These are phyloP conservation scores for Hydrozoanthus gracilis DNA, from an alignment of 92 coral and sea anemone species.

Conservation along the genomic window DNA sequence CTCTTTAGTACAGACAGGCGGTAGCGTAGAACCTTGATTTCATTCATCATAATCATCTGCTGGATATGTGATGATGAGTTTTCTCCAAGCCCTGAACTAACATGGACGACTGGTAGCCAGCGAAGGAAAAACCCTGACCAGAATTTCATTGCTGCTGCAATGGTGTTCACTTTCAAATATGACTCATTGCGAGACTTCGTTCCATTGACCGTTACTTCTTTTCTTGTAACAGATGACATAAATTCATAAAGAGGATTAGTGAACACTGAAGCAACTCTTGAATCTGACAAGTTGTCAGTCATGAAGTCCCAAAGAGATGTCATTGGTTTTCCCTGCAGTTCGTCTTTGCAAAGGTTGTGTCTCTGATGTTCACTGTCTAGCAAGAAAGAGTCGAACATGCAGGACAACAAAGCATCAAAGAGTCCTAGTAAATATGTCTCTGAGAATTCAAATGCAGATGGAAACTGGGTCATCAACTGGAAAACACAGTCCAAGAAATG, in stretches of 20 bases:
- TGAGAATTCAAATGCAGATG: constrained; percentile 95
- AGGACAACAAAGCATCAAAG: constrained; percentile 89
- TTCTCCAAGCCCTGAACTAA: constrained; percentile 93
- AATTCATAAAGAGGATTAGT: constrained; percentile 91
- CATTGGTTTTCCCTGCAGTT: constrained; percentile 67
- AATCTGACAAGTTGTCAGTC: constrained; percentile 81
- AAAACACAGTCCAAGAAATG: constrained; percentile 98
- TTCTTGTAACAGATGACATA: constrained; percentile 46
- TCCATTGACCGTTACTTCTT: constrained; percentile 55
- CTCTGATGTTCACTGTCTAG: constrained; percentile 93
- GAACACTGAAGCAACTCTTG: constrained; percentile 78
- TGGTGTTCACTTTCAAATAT: constrained; percentile 75
- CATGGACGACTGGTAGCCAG: constrained; percentile 95
- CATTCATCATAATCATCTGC: constrained; percentile 94
- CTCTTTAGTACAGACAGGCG: constrained; percentile 75
- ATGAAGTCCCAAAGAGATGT: constrained; percentile 92
- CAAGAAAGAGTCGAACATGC: constrained; percentile 94
- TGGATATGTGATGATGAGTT: constrained; percentile 89
- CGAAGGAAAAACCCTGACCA: constrained; percentile 94
- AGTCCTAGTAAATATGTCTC: constrained; percentile 91
- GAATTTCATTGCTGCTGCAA: constrained; percentile 88
- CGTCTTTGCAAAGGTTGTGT: constrained; percentile 59
- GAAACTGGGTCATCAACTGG: constrained; percentile 92
- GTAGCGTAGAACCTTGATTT: constrained; percentile 81
- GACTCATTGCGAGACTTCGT: constrained; percentile 36